Conservation (phyloP, 2,113 vertebrate species). For the Pteruthius melanotis region DNA sequence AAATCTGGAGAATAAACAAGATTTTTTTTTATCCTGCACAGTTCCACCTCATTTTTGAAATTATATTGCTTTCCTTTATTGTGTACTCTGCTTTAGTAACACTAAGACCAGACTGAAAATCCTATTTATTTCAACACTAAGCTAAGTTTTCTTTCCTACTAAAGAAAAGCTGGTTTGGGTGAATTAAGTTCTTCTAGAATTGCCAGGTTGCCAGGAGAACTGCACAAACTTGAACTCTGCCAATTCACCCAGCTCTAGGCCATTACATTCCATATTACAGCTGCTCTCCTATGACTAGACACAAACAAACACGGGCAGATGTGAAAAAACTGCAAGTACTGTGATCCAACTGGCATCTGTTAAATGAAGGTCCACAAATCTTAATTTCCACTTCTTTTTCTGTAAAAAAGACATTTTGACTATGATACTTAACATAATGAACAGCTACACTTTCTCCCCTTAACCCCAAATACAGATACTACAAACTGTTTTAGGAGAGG, state of each 20-base stretch:
- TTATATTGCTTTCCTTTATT: not conserved
- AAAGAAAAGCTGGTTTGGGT: not conserved
- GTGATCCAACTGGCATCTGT: not conserved
- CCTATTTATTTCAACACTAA: not conserved
- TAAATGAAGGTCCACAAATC: not conserved
- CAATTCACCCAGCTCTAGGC: not conserved
- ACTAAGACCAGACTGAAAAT: not conserved
- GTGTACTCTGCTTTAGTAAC: not conserved
- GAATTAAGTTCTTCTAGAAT: not conserved
- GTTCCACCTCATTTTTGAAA: not conserved
- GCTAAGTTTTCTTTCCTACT: not conserved
- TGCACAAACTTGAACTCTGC: not conserved
- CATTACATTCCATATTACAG: not conserved
- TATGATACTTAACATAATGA: not conserved
- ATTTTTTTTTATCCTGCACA: not conserved
- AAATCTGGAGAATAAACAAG: not conserved
- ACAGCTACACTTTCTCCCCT: not conserved
- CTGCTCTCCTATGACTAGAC: not conserved
- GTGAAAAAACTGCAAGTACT: not conserved
- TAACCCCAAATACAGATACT: not conserved
- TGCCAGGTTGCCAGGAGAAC: not conserved
- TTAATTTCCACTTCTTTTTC: not conserved
- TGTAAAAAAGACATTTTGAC: not conserved
- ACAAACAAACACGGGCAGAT: not conserved
- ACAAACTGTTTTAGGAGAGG: not conserved